Conservation (phyloP, 2,113 vertebrate genomes). For the Ifrita kowaldi region DNA sequence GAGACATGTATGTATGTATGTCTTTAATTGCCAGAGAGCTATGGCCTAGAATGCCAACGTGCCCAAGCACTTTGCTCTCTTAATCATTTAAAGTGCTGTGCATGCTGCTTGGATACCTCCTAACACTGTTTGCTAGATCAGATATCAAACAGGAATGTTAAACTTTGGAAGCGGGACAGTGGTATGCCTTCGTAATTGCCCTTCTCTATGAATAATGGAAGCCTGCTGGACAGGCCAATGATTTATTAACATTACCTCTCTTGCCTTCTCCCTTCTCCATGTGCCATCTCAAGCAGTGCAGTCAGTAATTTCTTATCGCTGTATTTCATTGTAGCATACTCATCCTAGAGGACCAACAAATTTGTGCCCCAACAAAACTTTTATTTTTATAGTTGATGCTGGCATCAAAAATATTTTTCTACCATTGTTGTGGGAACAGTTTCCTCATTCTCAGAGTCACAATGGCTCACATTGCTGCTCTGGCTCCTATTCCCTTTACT, state of each 20-base stretch:
- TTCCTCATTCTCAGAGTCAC: neutral
- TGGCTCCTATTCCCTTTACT: neutral
- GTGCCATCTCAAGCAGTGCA: neutral
- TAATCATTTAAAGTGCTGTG: slow-evolving; percentile 47
- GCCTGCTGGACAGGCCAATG: slow-evolving; percentile 44
- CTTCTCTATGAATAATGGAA: slow-evolving; percentile 66
- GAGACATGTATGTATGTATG: neutral
- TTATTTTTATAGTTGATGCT: neutral
- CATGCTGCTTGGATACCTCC: slow-evolving; percentile 54
- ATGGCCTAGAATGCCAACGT: neutral
- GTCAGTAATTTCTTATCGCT: neutral
- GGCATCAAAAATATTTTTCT: slow-evolving; percentile 1
- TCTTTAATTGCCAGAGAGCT: slow-evolving; percentile 18
- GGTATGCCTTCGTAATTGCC: slow-evolving; percentile 67
- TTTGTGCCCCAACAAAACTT: neutral
- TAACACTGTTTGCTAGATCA: slow-evolving; percentile 67
- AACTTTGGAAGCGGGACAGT: slow-evolving; percentile 54
- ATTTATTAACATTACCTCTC: slow-evolving; percentile 52
- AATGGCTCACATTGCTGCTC: neutral
- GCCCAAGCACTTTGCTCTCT: slow-evolving; percentile 18
- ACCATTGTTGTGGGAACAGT: neutral
- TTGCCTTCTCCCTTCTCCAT: neutral
- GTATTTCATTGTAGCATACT: neutral
- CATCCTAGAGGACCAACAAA: neutral
- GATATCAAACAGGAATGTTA: slow-evolving; percentile 63